These are phyloP conservation scores for Drosophila miranda DNA, from an alignment of 1,140 invertebrate species.

Conservation along the genomic window DNA sequence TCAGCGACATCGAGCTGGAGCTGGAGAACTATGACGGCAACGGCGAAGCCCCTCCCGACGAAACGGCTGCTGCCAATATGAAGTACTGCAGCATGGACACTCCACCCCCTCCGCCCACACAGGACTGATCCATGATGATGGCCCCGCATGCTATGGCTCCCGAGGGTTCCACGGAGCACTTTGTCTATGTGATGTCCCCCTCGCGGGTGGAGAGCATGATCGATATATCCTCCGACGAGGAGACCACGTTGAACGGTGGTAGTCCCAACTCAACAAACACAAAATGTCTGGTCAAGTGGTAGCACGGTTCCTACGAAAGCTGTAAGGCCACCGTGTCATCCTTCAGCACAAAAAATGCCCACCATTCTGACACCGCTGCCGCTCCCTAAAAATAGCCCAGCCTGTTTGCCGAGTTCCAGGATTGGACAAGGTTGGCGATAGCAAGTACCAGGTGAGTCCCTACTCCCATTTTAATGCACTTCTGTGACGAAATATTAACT, in stretches of 20 bases:
- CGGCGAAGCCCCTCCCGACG: constrained; percentile 56
- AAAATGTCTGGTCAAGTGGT: too few species aligned
- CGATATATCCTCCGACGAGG: constrained; percentile 79
- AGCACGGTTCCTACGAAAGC: too few species aligned
- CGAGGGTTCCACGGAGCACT: constrained; percentile 72
- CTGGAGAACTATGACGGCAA: constrained; percentile 76
- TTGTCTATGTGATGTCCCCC: constrained; percentile 80
- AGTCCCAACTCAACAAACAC: too few species aligned
- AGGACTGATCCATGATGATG: constrained; percentile 44
- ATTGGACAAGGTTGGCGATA: too few species aligned
- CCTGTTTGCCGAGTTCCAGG: too few species aligned
- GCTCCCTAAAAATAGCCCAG: too few species aligned
- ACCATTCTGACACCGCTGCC: too few species aligned
- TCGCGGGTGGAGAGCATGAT: constrained; percentile 81
- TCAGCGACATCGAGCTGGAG: constrained; percentile 77
- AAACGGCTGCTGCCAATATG: constrained; percentile 48
- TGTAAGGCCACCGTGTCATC: too few species aligned
- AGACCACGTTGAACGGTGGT: constrained; percentile 67
- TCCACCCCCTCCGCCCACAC: constrained; percentile 52
- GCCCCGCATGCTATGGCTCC: constrained; percentile 32
- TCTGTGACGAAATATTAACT: too few species aligned
- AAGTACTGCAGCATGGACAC: constrained; percentile 75
- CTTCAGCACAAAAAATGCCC: too few species aligned
- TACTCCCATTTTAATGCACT: too few species aligned
- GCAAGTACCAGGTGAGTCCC: too few species aligned